These are phyloP conservation scores for Leptobrachium leishanense DNA, from an alignment of 2,113 vertebrate genomes.

Conservation along the genomic window DNA sequence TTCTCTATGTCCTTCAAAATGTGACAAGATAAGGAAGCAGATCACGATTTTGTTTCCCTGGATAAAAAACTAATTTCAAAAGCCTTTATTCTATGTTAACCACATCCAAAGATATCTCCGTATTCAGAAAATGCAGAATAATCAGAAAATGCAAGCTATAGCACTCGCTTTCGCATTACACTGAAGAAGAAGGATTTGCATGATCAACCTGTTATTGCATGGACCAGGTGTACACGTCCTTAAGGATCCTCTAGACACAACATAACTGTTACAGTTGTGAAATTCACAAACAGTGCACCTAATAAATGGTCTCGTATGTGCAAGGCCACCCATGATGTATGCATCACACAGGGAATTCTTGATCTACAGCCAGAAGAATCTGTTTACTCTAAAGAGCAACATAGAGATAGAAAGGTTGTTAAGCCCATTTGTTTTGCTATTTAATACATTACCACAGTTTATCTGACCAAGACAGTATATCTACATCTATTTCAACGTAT, in stretches of 20 bases:
- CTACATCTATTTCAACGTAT: too few species aligned
- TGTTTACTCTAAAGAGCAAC: slow-evolving; percentile 9
- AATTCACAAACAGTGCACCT: slow-evolving; percentile 43
- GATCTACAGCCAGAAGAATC: slow-evolving; percentile 7
- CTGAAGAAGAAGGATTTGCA: slow-evolving; percentile 11
- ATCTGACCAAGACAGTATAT: too few species aligned
- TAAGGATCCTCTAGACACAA: slow-evolving; percentile 31
- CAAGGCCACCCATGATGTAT: slow-evolving; percentile 41
- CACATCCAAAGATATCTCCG: slow-evolving; percentile 18
- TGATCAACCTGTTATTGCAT: slow-evolving; percentile 25
- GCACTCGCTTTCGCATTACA: neutral
- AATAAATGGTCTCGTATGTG: slow-evolving; percentile 24
- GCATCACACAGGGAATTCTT: slow-evolving; percentile 31
- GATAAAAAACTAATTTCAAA: neutral
- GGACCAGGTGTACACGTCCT: slow-evolving; percentile 21
- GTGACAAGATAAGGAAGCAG: too few species aligned
- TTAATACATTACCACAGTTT: neutral
- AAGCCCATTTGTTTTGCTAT: slow-evolving; percentile 1
- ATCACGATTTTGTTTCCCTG: too few species aligned
- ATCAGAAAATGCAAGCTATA: neutral
- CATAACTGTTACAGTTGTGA: slow-evolving; percentile 40
- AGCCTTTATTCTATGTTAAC: neutral
- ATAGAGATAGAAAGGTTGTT: slow-evolving; percentile 14
- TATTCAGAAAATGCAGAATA: neutral
- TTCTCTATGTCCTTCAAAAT: too few species aligned